Conservation (phyloP, 2,888 invertebrate species). For the Eulithis testata region DNA sequence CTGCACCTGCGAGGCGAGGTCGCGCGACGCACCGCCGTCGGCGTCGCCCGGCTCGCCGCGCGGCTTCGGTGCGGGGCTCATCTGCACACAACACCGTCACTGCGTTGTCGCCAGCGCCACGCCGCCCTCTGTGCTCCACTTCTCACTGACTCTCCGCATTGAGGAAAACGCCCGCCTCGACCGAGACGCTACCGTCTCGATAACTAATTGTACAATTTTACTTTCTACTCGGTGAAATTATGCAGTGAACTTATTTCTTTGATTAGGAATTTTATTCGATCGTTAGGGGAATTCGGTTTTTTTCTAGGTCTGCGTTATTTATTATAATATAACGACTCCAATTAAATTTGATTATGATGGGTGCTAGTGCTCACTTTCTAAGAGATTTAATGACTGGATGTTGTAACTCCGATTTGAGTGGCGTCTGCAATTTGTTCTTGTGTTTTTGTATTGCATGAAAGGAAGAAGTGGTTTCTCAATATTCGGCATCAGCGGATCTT, state of each 20-base stretch:
- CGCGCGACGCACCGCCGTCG: slow-evolving; percentile 74
- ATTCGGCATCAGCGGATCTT: slow-evolving; percentile 65
- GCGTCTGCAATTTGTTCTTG: slow-evolving; percentile 37
- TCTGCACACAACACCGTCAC: slow-evolving; percentile 83
- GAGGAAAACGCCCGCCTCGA: slow-evolving; percentile 40
- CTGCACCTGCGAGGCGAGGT: slow-evolving; percentile 81
- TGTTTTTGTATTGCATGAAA: slow-evolving; percentile 40
- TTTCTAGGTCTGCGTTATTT: slow-evolving; percentile 32
- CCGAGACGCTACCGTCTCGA: slow-evolving; percentile 36
- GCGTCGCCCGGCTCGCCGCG: slow-evolving; percentile 74
- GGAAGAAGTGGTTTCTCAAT: slow-evolving; percentile 35
- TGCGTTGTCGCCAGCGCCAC: slow-evolving; percentile 74
- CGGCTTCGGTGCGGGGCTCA: slow-evolving; percentile 81
- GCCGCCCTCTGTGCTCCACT: slow-evolving; percentile 78
- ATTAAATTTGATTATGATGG: slow-evolving; percentile 29
- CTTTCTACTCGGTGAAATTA: slow-evolving; percentile 39
- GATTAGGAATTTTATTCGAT: slow-evolving; percentile 10
- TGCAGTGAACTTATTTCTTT: slow-evolving; percentile 19
- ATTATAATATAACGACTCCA: slow-evolving; percentile 39
- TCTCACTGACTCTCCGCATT: slow-evolving; percentile 81
- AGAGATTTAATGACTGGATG: slow-evolving; percentile 41
- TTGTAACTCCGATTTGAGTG: slow-evolving; percentile 40
- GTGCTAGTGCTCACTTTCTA: slow-evolving; percentile 51
- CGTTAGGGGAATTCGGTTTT: slow-evolving; percentile 10
- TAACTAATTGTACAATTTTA: slow-evolving; percentile 27